Evolutionary conservation across 2,888 invertebrate species (phyloP).

Genomic region (Pollenia angustigena): DNA sequence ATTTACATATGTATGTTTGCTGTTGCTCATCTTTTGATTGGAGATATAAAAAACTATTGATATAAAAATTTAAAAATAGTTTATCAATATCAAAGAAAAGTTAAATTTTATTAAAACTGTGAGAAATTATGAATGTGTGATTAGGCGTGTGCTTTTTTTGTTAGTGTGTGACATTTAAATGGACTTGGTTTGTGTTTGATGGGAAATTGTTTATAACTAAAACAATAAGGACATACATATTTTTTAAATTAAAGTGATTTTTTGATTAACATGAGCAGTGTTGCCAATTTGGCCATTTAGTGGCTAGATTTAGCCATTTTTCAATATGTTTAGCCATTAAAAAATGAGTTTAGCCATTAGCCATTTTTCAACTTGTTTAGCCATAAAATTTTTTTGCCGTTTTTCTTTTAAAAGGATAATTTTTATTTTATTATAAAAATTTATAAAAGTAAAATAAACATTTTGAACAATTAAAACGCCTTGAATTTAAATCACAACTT

Average conservation of each 20-base stretch:
- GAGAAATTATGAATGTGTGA: neutral
- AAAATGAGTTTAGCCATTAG: no score
- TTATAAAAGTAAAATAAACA: no score
- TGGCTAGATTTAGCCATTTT: no score
- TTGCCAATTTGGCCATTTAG: no score
- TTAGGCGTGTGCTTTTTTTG: neutral
- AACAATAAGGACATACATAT: neutral
- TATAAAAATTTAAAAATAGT: conserved; percentile 5
- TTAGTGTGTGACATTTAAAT: neutral
- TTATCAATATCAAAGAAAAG: neutral
- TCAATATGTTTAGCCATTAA: no score
- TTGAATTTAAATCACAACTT: no score
- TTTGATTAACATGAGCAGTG: no score
- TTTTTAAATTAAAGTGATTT: neutral
- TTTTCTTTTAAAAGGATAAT: no score
- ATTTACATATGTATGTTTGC: neutral
- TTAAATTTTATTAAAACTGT: conserved; percentile 6
- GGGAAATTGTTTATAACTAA: conserved; percentile 9
- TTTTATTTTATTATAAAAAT: no score
- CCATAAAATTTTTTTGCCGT: no score
- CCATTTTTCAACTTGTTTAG: no score
- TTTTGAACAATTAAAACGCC: no score
- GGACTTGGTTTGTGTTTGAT: neutral
- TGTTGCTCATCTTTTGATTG: conserved; percentile 2
- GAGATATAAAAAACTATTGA: conserved; percentile 17